Percentiles rank a stretch among this genome's conserved stretches.
Conservation (phyloP, 2,888 invertebrate species). For the Euplagia quadripunctaria region DNA sequence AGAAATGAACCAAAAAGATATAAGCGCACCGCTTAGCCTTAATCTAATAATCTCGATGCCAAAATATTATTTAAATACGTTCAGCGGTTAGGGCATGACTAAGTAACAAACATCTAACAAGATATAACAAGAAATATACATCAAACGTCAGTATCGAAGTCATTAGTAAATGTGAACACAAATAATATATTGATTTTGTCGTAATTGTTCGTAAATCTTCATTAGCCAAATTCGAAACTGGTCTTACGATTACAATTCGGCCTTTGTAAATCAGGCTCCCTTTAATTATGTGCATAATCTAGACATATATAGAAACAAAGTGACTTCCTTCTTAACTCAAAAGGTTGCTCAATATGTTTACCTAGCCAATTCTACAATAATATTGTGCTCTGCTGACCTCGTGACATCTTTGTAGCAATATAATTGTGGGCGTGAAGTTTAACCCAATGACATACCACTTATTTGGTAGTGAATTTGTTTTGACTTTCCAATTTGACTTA, state of each 20-base stretch:
- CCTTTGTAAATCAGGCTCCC: conserved; percentile 2
- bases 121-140: not conserved
- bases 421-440: conserved; percentile 3
- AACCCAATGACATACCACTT: conserved; percentile 4
- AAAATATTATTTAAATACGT: not conserved
- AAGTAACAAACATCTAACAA: not conserved
- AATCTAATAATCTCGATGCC: not conserved
- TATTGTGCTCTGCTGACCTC: not conserved
- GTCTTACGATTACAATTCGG: not conserved
- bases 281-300: conserved; percentile 12
- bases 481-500: conserved; percentile 9
- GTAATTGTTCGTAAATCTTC: not conserved
- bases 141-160: not conserved
- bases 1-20: no score
- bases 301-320: conserved; percentile 1
- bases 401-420: conserved; percentile 8
- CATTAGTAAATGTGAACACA: no score
- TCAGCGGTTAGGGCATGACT: not conserved
- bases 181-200: not conserved
- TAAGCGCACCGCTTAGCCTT: not conserved
- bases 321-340: conserved; percentile 1
- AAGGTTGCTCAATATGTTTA: not conserved
- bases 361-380: not conserved
- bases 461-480: conserved; percentile 10
- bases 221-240: not conserved